Conservation (phyloP, 1,140 invertebrate species). For the Melitaea cinxia region DNA sequence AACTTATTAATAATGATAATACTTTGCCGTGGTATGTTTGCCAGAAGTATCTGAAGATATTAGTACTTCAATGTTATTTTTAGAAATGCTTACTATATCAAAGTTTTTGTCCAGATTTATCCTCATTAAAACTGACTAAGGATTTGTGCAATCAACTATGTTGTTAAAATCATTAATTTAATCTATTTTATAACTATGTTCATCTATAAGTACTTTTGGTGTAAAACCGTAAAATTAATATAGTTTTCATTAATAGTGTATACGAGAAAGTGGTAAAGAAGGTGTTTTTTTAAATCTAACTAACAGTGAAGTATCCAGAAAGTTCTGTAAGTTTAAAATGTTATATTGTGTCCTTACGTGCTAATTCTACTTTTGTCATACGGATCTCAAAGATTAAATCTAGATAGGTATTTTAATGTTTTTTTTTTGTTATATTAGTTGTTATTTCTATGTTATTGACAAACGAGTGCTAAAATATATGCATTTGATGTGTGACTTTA, state of each 20-base stretch:
- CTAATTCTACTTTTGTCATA: not conserved
- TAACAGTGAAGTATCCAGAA: not conserved
- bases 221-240: slow-evolving; percentile 3
- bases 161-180: not conserved
- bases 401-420: too few species aligned
- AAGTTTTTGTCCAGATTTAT: slow-evolving; percentile 17
- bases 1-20: too few species aligned
- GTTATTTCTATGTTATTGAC: too few species aligned
- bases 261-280: slow-evolving; percentile 12
- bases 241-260: not conserved
- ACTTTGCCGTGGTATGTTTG: too few species aligned
- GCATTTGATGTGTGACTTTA: too few species aligned
- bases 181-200: not conserved
- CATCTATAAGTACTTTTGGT: not conserved
- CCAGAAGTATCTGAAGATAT: too few species aligned
- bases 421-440: too few species aligned
- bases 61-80: too few species aligned
- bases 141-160: slow-evolving; percentile 26
- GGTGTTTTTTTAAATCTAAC: slow-evolving; percentile 10
- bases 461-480: too few species aligned
- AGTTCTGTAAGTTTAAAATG: not conserved
- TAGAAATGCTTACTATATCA: too few species aligned
- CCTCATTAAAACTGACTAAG: slow-evolving; percentile 26
- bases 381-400: too few species aligned
- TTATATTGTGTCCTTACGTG: not conserved